Base-by-base conservation (phyloP, 2,797 vertebrate species). In the Heliangelus exortis region DNA sequence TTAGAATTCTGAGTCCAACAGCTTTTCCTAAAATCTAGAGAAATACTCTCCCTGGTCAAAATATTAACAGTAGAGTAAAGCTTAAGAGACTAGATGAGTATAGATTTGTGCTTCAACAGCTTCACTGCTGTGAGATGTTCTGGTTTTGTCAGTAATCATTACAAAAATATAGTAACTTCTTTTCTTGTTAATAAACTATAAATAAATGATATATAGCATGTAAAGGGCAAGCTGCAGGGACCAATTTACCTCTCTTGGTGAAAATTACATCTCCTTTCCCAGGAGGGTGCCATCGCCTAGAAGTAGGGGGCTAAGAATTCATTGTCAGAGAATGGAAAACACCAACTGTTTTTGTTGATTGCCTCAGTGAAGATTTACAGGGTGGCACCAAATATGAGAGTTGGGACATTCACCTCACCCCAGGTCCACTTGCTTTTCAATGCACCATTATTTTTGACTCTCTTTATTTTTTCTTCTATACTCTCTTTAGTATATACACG, bases 241-340 rank as follows among this genome's bases (percentile, higher is more conserved):
- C 47, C 50, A 89, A 95, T 96, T 96, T 94, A 87, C 92, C 57
- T 93, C 93, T 90, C 72, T 36, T 85, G 90, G 84, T 85, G 75
- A 90, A 94, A 96, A 94, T 93, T 72, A 59, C 58, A 87, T 83
- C 54, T 93, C 58, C 62, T 58, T 7, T 28, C 29, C 29, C 43
- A 36, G 68, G 65, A 83, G 89, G 93, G 78, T 69, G 41, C 54
- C 66, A 77, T 75, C 50, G 34, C 53, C 72, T 74, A 80, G 50
- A 84, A 92, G 68, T 47, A 85, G 78, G 68, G 84, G 54, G 59
- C 81, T 43, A 92, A 87, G 58, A 93, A 95, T 75, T 93, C 92
- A 93, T 92, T 87, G 65, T 43, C 13, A 51, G 36, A n/a, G 36
- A 93, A 84, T 47, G n/a, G 57, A 77, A 89, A 80, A 55, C 58